Conservation (phyloP, 53 echinoderm and acorn worm species). For the Astropecten irregularis region DNA sequence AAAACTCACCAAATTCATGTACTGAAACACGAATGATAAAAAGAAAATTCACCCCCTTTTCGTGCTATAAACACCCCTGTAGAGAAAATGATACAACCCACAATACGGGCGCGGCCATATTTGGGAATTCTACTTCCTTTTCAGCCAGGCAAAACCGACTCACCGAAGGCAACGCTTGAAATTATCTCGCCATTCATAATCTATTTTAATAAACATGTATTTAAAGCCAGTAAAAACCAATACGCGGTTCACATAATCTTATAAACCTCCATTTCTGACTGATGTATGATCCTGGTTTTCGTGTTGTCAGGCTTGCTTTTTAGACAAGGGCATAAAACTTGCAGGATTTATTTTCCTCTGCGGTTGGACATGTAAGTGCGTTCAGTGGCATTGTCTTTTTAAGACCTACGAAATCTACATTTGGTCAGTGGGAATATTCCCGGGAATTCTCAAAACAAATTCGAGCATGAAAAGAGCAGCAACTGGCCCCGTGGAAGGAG, state of each 20-base stretch:
- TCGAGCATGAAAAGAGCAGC: constrained; percentile 43
- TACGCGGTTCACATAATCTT: background rate
- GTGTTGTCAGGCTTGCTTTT: too few species aligned
- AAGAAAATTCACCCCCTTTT: background rate
- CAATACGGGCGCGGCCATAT: constrained; percentile 81
- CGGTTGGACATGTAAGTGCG: constrained; percentile 30
- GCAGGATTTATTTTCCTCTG: constrained; percentile 17
- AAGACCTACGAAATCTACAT: constrained; percentile 80
- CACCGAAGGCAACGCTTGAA: constrained; percentile 32
- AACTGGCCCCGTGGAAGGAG: constrained; percentile 28
- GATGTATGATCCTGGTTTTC: too few species aligned
- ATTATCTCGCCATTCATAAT: constrained; percentile 50
- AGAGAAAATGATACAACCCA: constrained; percentile 45
- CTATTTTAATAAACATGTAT: background rate
- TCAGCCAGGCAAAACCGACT: constrained; percentile 59
- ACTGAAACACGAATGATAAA: too few species aligned
- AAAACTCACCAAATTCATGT: too few species aligned
- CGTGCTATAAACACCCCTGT: constrained; percentile 3
- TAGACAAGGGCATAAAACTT: too few species aligned
- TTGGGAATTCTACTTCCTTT: constrained; percentile 97
- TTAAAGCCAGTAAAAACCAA: too few species aligned
- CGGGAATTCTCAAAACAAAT: constrained; percentile 92
- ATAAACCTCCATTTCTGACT: too few species aligned
- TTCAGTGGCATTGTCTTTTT: constrained; percentile 67
- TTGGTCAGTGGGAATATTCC: constrained; percentile 77